These are phyloP conservation scores for Calliscelio sp. DNA, from an alignment of 2,888 invertebrate genomes.

Conservation along the genomic window DNA sequence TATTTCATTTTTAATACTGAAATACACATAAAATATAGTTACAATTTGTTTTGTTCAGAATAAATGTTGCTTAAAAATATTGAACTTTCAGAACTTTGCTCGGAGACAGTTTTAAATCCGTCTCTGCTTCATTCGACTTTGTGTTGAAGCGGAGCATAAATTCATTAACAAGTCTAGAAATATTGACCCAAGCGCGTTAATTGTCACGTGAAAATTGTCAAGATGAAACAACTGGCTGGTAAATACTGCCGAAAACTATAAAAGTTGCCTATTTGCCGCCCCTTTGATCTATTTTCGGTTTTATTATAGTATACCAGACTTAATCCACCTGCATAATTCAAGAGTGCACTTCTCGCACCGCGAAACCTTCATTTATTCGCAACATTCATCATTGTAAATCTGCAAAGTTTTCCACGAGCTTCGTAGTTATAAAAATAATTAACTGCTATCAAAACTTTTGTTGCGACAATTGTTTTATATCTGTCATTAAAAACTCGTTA, in stretches of 20 bases:
- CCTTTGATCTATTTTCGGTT: constrained; percentile 70
- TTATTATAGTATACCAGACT: constrained; percentile 54
- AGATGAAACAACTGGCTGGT: constrained; percentile 52
- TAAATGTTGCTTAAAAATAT: too few relatives aligned
- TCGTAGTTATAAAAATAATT: constrained; percentile 53
- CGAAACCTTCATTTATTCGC: constrained; percentile 50
- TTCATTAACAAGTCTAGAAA: constrained; percentile 52
- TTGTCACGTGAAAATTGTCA: constrained; percentile 44
- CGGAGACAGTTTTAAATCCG: not conserved
- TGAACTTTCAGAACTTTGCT: too few relatives aligned
- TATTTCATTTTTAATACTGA: too few relatives aligned
- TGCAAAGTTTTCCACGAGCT: constrained; percentile 34
- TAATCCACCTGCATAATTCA: constrained; percentile 60
- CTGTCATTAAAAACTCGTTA: constrained; percentile 64
- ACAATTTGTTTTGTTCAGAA: too few relatives aligned
- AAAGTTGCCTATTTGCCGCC: constrained; percentile 29
- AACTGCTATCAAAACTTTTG: constrained; percentile 59
- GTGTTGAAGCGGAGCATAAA: constrained; percentile 24
- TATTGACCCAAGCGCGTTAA: constrained; percentile 43
- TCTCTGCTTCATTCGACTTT: not conserved
- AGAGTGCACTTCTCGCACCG: constrained; percentile 35
- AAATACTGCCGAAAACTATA: constrained; percentile 37
- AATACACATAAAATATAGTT: too few relatives aligned
- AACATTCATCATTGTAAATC: constrained; percentile 60
- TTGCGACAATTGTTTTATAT: constrained; percentile 44